Conservation (phyloP, 1,140 invertebrate genomes). For the Calosoma granatense region DNA sequence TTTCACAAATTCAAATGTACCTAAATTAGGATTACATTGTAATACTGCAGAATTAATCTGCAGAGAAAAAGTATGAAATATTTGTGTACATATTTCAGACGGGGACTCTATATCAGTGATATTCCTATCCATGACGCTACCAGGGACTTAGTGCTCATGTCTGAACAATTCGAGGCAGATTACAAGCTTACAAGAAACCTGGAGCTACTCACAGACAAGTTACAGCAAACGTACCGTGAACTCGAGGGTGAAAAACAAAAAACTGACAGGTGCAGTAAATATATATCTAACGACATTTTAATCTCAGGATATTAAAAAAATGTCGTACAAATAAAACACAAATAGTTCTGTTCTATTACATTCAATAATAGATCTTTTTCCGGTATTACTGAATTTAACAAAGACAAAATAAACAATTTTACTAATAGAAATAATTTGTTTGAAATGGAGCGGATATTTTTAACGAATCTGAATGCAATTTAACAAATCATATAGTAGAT, state of each 20-base stretch:
- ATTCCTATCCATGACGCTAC: slow-evolving; percentile 96
- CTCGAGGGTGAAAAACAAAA: slow-evolving; percentile 93
- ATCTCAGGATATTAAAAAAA: slow-evolving; percentile 41
- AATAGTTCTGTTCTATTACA: slow-evolving; percentile 1
- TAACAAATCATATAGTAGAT: too few species aligned
- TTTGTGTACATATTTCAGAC: too few species aligned
- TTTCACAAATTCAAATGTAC: too few species aligned
- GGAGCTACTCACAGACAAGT: slow-evolving; percentile 90
- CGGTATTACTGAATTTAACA: too few species aligned
- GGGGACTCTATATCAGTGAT: slow-evolving; percentile 87
- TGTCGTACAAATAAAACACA: neutral
- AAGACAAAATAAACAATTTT: too few species aligned
- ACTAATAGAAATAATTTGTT: too few species aligned
- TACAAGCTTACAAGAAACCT: slow-evolving; percentile 94
- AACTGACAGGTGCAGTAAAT: slow-evolving; percentile 96
- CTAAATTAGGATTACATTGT: too few species aligned
- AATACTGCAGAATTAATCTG: too few species aligned
- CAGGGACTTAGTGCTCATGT: slow-evolving; percentile 89
- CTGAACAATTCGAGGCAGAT: slow-evolving; percentile 95
- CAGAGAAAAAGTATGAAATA: too few species aligned
- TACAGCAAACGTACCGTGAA: slow-evolving; percentile 91
- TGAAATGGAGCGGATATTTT: too few species aligned
- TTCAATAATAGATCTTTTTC: too few species aligned
- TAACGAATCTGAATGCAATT: too few species aligned
- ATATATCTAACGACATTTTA: slow-evolving; percentile 22